Percentiles rank a stretch among this genome's conserved stretches.
These are phyloP conservation scores for zebrafish (Danio rerio) DNA, from an alignment of 2,113 vertebrate species.

Conservation along the genomic window GRCz12tu NC_133184.1:33407501-33408000, in stretches of 20 bases:
- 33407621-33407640: slow-evolving; percentile 68
- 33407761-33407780: not conserved
- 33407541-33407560: slow-evolving; percentile 65
- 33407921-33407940: slow-evolving; percentile 53
- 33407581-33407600: slow-evolving; percentile 69
- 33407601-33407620: slow-evolving; percentile 65
- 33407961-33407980: slow-evolving; percentile 47
- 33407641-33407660: slow-evolving; percentile 56
- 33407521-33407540: slow-evolving; percentile 76
- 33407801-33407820: not conserved
- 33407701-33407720: not conserved
- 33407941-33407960: slow-evolving; percentile 44
- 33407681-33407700: slow-evolving; percentile 25
- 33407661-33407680: slow-evolving; percentile 45
- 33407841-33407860: slow-evolving; percentile 12
- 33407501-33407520: slow-evolving; percentile 74
- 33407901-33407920: slow-evolving; percentile 27
- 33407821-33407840: not conserved
- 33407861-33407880: not conserved
- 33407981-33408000: slow-evolving; percentile 38
- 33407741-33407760: not conserved
- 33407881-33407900: not conserved
- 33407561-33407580: slow-evolving; percentile 72
- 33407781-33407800: not conserved
- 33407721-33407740: slow-evolving; percentile 6